Base-by-base conservation (phyloP, 2,797 vertebrate genomes). In the Danio aesculapii region DNA sequence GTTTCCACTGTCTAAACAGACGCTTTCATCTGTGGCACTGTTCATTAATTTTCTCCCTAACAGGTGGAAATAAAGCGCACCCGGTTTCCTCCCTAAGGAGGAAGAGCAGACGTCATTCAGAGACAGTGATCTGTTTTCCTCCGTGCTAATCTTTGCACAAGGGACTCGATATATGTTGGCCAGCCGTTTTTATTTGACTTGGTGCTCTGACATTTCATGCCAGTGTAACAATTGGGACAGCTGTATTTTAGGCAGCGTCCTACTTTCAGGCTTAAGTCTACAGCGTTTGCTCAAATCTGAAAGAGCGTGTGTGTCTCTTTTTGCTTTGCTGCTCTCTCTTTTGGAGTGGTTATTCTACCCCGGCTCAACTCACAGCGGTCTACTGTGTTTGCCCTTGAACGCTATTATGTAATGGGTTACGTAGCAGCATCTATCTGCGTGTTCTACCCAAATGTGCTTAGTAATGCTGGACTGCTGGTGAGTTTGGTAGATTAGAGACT, bases 181-280 rank as follows among this genome's bases (percentile, higher is more conserved):
- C 47, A 58, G 53, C 30, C 39, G 52, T 58, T 43, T 84, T 81
- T 79, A 63, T 76, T 57, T 83, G 17, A 44, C 39, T 58, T 64
- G 21, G 39, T 84, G 44, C n/a, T 47, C 74, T 72, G 66, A 75
- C 41, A 68, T 84, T 63, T 66, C 52, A 66, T 67, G 49, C 68
- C 74, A 62, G 43, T 53, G 39, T 75, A 84, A 84, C 66, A 87
- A 86, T 30, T 81, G 58, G 84, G 81, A 53, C 82, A 81, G 50
- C 52, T 84, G 83, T 88, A 88, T 88, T 87, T 88, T 87, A 77
- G 81, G 58, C 68, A 50, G 17, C 14, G 85, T 52, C 81, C 86
- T 87, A 86, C 82, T 87, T 87, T 84, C 58, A 69, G 52, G 46
- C 69, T 78, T 67, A 43, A 83, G 58, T 84, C 84, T 71, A 75